Evolutionary conservation across 2,888 invertebrate genomes (phyloP).

Genomic region (Lochmaea crataegi): DNA sequence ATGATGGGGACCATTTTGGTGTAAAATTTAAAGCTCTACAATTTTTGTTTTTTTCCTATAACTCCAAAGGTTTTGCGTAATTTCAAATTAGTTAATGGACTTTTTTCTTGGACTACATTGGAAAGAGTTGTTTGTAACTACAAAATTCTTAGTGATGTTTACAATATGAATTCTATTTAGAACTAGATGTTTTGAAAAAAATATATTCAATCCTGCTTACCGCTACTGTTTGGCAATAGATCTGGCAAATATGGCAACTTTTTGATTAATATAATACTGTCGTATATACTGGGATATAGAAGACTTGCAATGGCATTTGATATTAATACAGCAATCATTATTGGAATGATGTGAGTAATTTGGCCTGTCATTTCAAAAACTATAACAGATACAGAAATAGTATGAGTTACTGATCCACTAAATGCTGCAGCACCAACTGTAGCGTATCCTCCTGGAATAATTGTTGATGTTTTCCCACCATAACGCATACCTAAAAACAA

Average conservation of each 20-base stretch:
- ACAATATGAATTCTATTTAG: background rate
- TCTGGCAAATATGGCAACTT: slow-evolving; percentile 97
- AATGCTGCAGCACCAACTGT: slow-evolving; percentile 97
- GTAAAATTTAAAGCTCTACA: no score
- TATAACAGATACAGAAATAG: slow-evolving; percentile 97
- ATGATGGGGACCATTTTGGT: no score
- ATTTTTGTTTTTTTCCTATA: no score
- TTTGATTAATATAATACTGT: slow-evolving; percentile 97
- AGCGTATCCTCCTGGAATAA: slow-evolving; percentile 96
- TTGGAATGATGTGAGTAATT: slow-evolving; percentile 95
- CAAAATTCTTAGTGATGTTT: background rate
- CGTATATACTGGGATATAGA: slow-evolving; percentile 97
- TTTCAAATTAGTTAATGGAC: no score
- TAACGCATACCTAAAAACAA: slow-evolving; percentile 80
- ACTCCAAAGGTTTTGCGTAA: no score
- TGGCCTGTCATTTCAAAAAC: slow-evolving; percentile 99
- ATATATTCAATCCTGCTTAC: slow-evolving; percentile 56
- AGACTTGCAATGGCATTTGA: slow-evolving; percentile 94
- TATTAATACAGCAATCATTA: slow-evolving; percentile 95
- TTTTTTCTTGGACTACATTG: no score
- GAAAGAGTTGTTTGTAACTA: background rate
- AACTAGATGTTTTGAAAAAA: background rate
- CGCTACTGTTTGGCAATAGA: slow-evolving; percentile 87
- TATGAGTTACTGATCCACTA: slow-evolving; percentile 97
- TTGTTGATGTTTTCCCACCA: slow-evolving; percentile 86